Evolutionary conservation across 1,140 invertebrate genomes (phyloP), one percentile per base, ranked within the genome.

Genomic region (Nephotettix cincticeps): DNA sequence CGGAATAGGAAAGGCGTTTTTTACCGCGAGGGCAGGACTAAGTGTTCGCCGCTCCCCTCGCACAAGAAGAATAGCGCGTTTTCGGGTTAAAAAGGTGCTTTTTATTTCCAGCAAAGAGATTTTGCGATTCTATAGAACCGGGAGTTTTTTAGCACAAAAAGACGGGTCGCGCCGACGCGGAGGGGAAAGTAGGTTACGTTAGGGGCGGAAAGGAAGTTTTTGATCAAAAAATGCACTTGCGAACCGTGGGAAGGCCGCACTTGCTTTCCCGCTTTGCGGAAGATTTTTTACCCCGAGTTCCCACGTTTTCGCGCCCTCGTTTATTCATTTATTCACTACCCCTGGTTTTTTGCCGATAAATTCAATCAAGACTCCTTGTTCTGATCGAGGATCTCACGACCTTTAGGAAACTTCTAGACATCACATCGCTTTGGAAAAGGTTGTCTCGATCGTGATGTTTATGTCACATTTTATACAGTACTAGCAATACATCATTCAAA

Each of bases 171-270:
- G 21, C 21, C 32, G 54, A 29, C 51, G 54, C 56, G 47, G 47
- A 58, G 56, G 29, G 54, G 27, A 69, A 70, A 64, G 69, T 70
- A 45, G 69, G 69, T 64, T 70, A 70, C 58, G 58, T 69, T 69
- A 69, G 28, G 25, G 51, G 19, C 54, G 25, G 40, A 70, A 70
- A 45, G 30, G 56, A 45, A 36, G 69, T 61, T 70, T 70, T 70
- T 70, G 56, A 70, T 70, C 69, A 64, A 70, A 70, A 70, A 70
- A 63, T 70, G 30, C 56, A 70, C 58, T 64, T 45, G 32, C 25
- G n/a, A 23, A 27, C 1, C 27, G 2, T 25, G 32, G 69, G 64
- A 70, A 4, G 30, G 25, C n/a, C 23, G 54, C 69, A 70, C 69
- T 70, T 70, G 69, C 28, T 67, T 65, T 27, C 21, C 32, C 45